A percentile compares a stretch with the other conserved stretches of the same genome.
Conservation (phyloP, 1,140 invertebrate species). For the Parapsyche elsis region DNA sequence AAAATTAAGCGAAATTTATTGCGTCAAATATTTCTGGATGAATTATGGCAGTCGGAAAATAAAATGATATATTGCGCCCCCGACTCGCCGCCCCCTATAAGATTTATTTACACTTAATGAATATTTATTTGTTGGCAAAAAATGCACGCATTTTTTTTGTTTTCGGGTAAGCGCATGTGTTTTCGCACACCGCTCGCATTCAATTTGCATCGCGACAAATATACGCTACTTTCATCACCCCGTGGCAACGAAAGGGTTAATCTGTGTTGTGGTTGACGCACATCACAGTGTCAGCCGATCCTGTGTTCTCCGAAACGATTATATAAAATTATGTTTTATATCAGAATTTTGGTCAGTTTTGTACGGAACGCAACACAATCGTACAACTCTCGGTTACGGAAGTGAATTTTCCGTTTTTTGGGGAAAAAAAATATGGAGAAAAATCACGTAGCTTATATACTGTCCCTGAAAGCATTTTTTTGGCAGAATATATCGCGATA, state of each 20-base stretch:
- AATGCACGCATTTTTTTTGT: neutral
- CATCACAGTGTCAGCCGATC: no score
- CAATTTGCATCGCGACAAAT: neutral
- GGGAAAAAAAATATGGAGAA: neutral
- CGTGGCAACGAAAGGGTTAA: no score
- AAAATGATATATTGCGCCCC: neutral
- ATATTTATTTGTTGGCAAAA: neutral
- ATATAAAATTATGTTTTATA: no score
- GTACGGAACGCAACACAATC: no score
- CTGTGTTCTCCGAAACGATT: no score
- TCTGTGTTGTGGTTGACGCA: no score
- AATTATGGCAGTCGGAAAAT: conserved; percentile 24
- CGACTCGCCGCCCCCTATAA: neutral
- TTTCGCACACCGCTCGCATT: neutral
- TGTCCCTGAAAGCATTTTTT: neutral
- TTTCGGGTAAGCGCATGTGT: no score
- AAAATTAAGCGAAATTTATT: conserved; percentile 21
- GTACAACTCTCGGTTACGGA: no score
- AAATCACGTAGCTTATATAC: conserved; percentile 5
- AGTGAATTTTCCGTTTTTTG: no score
- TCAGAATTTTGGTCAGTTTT: no score
- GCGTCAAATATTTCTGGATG: conserved; percentile 10
- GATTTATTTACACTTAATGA: neutral
- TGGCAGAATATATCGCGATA: neutral
- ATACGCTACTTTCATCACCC: no score